These are phyloP conservation scores for Neotoxoptera formosana DNA, from an alignment of 1,140 invertebrate species.

Conservation along the genomic window DNA sequence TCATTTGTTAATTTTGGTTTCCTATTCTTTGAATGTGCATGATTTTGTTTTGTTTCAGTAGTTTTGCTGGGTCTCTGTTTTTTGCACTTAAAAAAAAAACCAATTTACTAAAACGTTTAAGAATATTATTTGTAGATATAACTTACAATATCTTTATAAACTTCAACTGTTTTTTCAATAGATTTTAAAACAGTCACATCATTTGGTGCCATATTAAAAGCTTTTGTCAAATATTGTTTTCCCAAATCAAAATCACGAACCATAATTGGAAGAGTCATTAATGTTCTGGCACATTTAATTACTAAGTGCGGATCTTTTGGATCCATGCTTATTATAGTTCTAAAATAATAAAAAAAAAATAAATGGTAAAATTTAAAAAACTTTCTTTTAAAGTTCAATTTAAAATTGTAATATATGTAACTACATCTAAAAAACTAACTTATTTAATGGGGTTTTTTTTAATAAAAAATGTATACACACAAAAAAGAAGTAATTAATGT, in stretches of 20 bases:
- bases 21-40: not conserved
- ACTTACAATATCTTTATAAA: slow-evolving; percentile 10
- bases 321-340: slow-evolving; percentile 24
- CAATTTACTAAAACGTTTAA: not conserved
- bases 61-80: not conserved
- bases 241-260: slow-evolving; percentile 38
- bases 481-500: no score
- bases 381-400: not conserved
- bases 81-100: not conserved
- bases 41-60: not conserved
- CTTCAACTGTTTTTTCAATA: slow-evolving; percentile 14
- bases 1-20: not conserved
- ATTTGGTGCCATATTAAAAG: slow-evolving; percentile 24
- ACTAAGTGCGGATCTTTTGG: slow-evolving; percentile 44
- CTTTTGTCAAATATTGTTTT: slow-evolving; percentile 13
- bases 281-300: slow-evolving; percentile 17
- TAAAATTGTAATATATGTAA: no score
- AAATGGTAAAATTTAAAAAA: not conserved
- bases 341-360: slow-evolving; percentile 3
- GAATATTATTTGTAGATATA: not conserved
- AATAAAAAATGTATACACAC: no score
- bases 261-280: slow-evolving; percentile 42
- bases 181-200: slow-evolving; percentile 2
- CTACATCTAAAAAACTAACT: no score
- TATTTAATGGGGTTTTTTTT: no score